phyloP scores from a whole-genome alignment of 1,140 invertebrate genomes.

The Aphidius gifuensis region DNA sequence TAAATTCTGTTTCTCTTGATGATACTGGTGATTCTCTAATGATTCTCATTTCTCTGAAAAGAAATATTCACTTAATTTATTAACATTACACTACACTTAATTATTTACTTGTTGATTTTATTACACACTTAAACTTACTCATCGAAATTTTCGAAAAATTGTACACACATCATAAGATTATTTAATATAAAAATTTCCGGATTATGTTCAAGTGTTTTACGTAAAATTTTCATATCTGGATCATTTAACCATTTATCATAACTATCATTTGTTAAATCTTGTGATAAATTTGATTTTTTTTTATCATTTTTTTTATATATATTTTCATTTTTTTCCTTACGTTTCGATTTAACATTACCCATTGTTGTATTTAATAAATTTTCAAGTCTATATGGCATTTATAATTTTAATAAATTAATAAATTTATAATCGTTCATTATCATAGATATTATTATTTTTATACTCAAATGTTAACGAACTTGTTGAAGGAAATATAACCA shows the following conservation, averaged over 20 bases:
- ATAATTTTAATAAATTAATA: not conserved
- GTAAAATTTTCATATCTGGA: constrained; percentile 49
- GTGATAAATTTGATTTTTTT: not conserved
- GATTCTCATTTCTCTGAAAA: constrained; percentile 46
- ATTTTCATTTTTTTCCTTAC: not conserved
- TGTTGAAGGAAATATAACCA: too few relatives aligned
- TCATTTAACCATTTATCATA: constrained; percentile 28
- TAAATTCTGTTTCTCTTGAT: constrained; percentile 38
- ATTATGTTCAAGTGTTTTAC: constrained; percentile 60
- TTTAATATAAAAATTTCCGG: constrained; percentile 71
- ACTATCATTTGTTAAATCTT: constrained; percentile 9
- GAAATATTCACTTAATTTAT: not conserved
- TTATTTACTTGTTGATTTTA: not conserved
- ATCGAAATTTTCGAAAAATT: constrained; percentile 77
- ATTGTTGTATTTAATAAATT: constrained; percentile 11
- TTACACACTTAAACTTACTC: constrained; percentile 55
- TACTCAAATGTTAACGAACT: constrained; percentile 4
- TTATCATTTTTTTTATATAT: not conserved
- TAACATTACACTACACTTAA: constrained; percentile 3
- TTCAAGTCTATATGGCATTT: constrained; percentile 8
- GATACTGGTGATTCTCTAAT: constrained; percentile 37
- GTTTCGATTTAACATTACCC: constrained; percentile 14
- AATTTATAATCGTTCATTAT: not conserved
- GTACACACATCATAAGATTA: constrained; percentile 70
- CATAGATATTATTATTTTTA: not conserved